These are phyloP conservation scores for Drosophila falleni DNA, from an alignment of 2,888 invertebrate genomes.

Conservation along the genomic window DNA sequence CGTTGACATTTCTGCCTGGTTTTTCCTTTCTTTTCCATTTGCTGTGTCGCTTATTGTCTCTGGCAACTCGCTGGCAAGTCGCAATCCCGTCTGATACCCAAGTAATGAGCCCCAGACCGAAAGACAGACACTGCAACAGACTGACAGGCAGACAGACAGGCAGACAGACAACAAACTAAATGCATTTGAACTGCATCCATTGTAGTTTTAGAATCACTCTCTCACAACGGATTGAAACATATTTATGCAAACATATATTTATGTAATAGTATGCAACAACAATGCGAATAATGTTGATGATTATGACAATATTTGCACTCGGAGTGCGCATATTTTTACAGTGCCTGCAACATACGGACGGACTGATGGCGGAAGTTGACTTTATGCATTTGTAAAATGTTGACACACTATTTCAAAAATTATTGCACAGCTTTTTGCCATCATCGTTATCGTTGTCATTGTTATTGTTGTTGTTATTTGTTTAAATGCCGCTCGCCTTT, in stretches of 20 bases:
- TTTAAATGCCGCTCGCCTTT: conserved; percentile 33
- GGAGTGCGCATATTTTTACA: conserved; percentile 65
- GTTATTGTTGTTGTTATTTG: conserved; percentile 16
- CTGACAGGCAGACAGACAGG: conserved; percentile 14
- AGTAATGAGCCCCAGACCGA: conserved; percentile 60
- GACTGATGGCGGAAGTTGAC: conserved; percentile 69
- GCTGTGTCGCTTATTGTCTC: conserved; percentile 48
- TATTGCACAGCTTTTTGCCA: conserved; percentile 75
- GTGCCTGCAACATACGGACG: conserved; percentile 24
- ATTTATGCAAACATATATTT: conserved; percentile 47
- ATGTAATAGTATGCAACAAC: conserved; percentile 39
- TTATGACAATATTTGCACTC: conserved; percentile 79
- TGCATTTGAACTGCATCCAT: conserved; percentile 57
- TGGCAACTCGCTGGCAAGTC: conserved; percentile 34
- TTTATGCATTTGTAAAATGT: conserved; percentile 79
- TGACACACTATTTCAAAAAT: conserved; percentile 80
- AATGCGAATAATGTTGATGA: conserved; percentile 73
- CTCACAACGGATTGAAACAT: conserved; percentile 59
- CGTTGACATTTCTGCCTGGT: conserved; percentile 67
- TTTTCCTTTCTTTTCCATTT: conserved; percentile 44
- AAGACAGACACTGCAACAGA: conserved; percentile 9
- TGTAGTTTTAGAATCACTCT: conserved; percentile 29
- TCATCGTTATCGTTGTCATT: conserved; percentile 30
- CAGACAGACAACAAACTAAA: conserved; percentile 48
- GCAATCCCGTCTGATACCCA: conserved; percentile 65